These are phyloP conservation scores for Eilema griseolum DNA, from an alignment of 2,888 invertebrate species.

Conservation along the genomic window DNA sequence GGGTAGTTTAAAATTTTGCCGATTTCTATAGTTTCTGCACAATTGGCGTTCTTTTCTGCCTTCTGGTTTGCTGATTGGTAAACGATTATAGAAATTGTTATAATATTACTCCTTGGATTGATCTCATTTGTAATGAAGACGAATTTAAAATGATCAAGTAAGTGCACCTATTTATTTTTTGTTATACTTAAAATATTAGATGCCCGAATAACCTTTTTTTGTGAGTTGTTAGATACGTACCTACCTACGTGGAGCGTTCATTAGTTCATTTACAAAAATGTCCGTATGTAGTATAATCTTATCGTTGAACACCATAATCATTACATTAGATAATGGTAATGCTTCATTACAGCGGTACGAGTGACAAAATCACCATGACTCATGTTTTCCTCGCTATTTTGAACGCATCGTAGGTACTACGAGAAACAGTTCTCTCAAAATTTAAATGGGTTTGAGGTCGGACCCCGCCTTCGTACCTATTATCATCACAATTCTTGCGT, in stretches of 20 bases:
- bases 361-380: neutral
- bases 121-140: neutral
- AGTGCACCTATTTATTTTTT: neutral
- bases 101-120: neutral
- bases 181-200: neutral
- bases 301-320: neutral
- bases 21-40: neutral
- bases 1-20: neutral
- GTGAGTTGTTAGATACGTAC: too few species aligned
- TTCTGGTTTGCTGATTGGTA: neutral
- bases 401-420: too few species aligned
- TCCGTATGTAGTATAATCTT: neutral
- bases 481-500: too few species aligned
- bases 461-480: too few species aligned
- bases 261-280: neutral
- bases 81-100: neutral
- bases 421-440: neutral
- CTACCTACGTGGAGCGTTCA: too few species aligned
- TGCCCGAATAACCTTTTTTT: neutral
- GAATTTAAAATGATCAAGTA: slow-evolving; percentile 8
- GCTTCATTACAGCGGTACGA: neutral
- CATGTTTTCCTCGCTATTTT: too few species aligned
- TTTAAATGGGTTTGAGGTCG: too few species aligned
- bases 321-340: neutral
- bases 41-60: neutral